Conservation (phyloP, 2,797 vertebrate genomes). For the Syncerus caffer region DNA sequence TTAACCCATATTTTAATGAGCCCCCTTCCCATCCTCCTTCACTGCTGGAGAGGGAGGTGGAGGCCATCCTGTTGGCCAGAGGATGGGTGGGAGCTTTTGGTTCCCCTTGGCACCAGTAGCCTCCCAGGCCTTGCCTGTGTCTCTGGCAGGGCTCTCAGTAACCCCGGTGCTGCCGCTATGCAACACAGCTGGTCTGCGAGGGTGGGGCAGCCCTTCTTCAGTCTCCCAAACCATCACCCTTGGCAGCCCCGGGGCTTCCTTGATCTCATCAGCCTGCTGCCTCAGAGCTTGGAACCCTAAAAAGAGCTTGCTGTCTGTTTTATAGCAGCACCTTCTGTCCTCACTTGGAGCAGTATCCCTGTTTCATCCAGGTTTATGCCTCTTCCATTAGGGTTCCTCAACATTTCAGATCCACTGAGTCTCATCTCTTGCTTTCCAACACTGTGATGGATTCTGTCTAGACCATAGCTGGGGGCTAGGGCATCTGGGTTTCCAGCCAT, state of each 20-base stretch:
- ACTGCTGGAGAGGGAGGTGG: neutral
- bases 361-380: neutral
- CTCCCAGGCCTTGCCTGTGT: neutral
- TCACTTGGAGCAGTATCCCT: neutral
- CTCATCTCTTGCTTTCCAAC: neutral
- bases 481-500: neutral
- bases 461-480: neutral
- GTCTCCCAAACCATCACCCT: neutral
- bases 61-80: neutral
- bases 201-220: neutral
- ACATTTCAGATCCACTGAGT: neutral
- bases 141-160: neutral
- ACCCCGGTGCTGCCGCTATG: neutral
- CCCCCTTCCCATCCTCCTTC: neutral
- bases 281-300: neutral
- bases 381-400: neutral
- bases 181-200: neutral
- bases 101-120: neutral
- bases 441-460: neutral
- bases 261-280: neutral
- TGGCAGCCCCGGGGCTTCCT: neutral
- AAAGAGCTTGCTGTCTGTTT: neutral
- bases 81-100: neutral
- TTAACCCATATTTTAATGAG: neutral
- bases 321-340: neutral